These are phyloP conservation scores for Megalonaias nervosa DNA, from an alignment of 1,140 invertebrate genomes.

Conservation along the genomic window DNA sequence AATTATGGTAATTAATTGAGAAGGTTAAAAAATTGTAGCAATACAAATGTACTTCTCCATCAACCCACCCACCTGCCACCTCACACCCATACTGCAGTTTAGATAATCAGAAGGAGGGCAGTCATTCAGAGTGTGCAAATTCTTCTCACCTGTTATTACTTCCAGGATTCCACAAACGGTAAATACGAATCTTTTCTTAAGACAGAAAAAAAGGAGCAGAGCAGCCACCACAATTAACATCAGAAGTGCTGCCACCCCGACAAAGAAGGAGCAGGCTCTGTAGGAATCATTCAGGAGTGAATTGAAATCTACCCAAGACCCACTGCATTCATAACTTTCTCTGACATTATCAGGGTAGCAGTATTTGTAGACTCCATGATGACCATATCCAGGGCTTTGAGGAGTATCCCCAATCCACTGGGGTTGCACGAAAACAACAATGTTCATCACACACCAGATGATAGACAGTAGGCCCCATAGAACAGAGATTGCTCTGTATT, in stretches of 20 bases:
- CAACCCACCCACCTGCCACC: too few relatives aligned
- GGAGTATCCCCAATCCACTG: slow-evolving; percentile 90
- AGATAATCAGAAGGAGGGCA: too few relatives aligned
- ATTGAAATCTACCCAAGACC: slow-evolving; percentile 46
- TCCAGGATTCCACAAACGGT: slow-evolving; percentile 83
- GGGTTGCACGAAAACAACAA: slow-evolving; percentile 96
- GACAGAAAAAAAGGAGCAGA: slow-evolving; percentile 94
- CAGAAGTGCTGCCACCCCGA: slow-evolving; percentile 89
- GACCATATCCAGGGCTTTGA: slow-evolving; percentile 87
- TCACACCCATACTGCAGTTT: too few relatives aligned
- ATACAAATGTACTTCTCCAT: too few relatives aligned
- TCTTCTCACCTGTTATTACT: slow-evolving; percentile 55
- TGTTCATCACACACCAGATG: slow-evolving; percentile 95
- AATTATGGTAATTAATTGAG: too few relatives aligned
- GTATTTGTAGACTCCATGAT: slow-evolving; percentile 91
- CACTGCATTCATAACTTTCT: slow-evolving; percentile 46
- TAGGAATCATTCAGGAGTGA: slow-evolving; percentile 48
- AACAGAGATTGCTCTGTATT: slow-evolving; percentile 90
- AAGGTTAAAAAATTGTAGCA: too few relatives aligned
- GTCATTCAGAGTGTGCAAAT: too few relatives aligned
- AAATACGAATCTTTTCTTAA: slow-evolving; percentile 95
- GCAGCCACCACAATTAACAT: slow-evolving; percentile 86
- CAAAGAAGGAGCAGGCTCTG: slow-evolving; percentile 83
- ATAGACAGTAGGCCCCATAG: slow-evolving; percentile 97
- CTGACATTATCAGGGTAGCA: slow-evolving; percentile 74